Conservation (phyloP, 2,888 invertebrate genomes). For the Heliconius ismenius region DNA sequence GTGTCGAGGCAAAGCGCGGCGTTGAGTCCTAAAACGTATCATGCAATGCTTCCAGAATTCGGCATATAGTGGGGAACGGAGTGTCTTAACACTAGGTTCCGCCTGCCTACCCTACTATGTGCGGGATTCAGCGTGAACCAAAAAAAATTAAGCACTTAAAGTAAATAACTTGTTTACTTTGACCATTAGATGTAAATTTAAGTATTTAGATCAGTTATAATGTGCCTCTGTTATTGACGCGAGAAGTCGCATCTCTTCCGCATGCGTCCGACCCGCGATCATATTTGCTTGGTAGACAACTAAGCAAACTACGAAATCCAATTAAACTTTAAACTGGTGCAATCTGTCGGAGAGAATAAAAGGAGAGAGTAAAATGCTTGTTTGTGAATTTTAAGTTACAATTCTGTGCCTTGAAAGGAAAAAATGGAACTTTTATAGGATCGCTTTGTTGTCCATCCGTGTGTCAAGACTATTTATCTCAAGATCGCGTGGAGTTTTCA, state of each 20-base stretch:
- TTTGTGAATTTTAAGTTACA: background rate
- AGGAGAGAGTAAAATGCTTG: background rate
- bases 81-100: too few relatives aligned
- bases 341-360: background rate
- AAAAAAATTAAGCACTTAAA: background rate
- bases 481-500: too few relatives aligned
- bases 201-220: conserved; percentile 21
- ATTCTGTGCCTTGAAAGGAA: background rate
- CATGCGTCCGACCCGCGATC: conserved; percentile 27
- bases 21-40: too few relatives aligned
- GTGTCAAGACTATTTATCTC: too few relatives aligned
- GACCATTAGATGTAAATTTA: conserved; percentile 22
- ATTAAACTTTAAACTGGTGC: conserved; percentile 15
- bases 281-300: conserved; percentile 28
- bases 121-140: too few relatives aligned
- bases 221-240: conserved; percentile 6
- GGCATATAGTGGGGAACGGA: too few relatives aligned
- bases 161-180: conserved; percentile 11
- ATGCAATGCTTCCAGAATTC: too few relatives aligned
- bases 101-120: too few relatives aligned
- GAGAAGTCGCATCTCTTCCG: conserved; percentile 20
- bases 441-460: too few relatives aligned
- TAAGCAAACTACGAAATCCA: conserved; percentile 25
- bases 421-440: too few relatives aligned
- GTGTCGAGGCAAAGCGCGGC: too few relatives aligned